phyloP scores from a whole-genome alignment of 2,888 invertebrate species.

The Cinara cedri region DNA sequence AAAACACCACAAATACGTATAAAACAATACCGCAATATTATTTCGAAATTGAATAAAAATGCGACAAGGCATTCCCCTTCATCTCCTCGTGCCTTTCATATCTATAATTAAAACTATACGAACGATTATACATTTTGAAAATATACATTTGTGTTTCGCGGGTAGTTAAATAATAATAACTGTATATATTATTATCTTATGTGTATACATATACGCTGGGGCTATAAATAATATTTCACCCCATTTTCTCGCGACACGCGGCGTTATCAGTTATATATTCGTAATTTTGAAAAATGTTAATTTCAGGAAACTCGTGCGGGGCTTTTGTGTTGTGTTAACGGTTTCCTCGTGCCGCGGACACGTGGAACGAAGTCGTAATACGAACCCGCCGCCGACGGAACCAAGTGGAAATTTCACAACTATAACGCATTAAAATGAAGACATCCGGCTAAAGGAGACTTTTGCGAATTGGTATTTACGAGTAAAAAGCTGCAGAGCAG shows the following conservation, averaged over 20 bases:
- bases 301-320: conserved; percentile 21
- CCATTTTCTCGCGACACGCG: too few species aligned
- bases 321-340: conserved; percentile 24
- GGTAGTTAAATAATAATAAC: too few species aligned
- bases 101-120: too few species aligned
- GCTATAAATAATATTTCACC: not conserved
- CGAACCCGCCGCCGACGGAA: not conserved
- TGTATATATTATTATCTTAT: too few species aligned
- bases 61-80: too few species aligned
- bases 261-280: conserved; percentile 9
- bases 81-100: too few species aligned
- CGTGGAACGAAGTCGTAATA: not conserved
- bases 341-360: not conserved
- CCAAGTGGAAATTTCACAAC: conserved; percentile 28
- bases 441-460: conserved; percentile 39
- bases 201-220: too few species aligned
- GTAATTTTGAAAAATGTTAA: conserved; percentile 34
- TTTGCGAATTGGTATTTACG: conserved; percentile 47
- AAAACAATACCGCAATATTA: too few species aligned
- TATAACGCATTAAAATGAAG: conserved; percentile 44
- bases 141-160: too few species aligned
- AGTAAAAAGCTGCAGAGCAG: not conserved
- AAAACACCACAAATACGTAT: too few species aligned
- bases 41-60: too few species aligned
- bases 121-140: too few species aligned